A percentile compares a stretch with the other conserved stretches of the same genome.
Evolutionary conservation across 1,140 invertebrate species (phyloP).

Genomic region (Popillia japonica): DNA sequence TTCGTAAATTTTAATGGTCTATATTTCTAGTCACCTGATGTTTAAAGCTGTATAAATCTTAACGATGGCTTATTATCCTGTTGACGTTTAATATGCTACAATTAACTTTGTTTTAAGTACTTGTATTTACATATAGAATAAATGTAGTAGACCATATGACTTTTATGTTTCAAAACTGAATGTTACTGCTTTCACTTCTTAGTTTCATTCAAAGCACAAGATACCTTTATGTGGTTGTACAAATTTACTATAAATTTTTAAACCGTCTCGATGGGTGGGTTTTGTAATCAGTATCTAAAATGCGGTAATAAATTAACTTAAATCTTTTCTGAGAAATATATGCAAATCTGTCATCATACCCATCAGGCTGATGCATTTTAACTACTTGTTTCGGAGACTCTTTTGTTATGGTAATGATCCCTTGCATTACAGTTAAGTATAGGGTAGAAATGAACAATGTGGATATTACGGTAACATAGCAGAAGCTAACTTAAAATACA

Average conservation of each 20-base stretch:
- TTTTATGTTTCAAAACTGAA: too few species aligned
- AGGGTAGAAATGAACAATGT: not conserved
- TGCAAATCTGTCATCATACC: not conserved
- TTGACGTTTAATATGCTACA: too few species aligned
- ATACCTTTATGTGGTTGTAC: too few species aligned
- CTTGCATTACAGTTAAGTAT: not conserved
- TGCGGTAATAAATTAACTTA: not conserved
- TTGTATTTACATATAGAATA: not conserved
- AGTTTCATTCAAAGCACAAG: too few species aligned
- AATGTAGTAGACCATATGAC: not conserved
- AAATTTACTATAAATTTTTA: too few species aligned
- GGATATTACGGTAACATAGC: not conserved
- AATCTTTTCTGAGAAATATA: not conserved
- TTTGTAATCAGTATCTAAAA: not conserved
- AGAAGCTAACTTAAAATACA: not conserved
- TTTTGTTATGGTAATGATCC: not conserved
- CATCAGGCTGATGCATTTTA: not conserved
- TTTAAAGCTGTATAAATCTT: not conserved
- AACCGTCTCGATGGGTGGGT: not conserved
- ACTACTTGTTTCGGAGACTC: not conserved
- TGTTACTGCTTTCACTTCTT: too few species aligned
- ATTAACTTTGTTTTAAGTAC: not conserved
- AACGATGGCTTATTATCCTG: not conserved
- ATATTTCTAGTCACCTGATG: not conserved
- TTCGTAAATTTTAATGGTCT: not conserved